Evolutionary conservation across 2,888 invertebrate genomes (phyloP).

Genomic region (Acronicta psi): DNA sequence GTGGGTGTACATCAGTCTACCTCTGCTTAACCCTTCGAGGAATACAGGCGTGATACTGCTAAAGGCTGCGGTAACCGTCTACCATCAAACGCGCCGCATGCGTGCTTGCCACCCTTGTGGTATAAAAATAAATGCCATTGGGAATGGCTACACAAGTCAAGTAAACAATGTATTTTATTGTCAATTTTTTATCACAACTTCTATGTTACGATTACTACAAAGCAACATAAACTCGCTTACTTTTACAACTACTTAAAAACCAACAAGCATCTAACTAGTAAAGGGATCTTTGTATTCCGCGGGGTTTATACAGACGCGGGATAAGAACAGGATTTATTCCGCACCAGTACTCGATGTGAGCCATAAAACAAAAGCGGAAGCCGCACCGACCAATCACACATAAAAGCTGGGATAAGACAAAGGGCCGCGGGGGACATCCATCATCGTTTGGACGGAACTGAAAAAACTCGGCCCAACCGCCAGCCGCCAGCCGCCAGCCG

Average conservation of each 20-base stretch:
- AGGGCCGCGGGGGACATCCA: slow-evolving; percentile 51
- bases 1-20: no score
- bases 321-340: slow-evolving; percentile 45
- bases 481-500: background rate
- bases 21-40: no score
- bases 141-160: no score
- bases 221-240: background rate
- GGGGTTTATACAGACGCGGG: slow-evolving; percentile 31
- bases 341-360: slow-evolving; percentile 28
- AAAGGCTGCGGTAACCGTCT: no score
- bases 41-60: no score
- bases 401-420: slow-evolving; percentile 46
- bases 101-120: no score
- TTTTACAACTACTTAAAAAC: slow-evolving; percentile 20
- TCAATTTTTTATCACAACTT: no score
- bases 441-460: slow-evolving; percentile 51
- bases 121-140: no score
- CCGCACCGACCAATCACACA: slow-evolving; percentile 49
- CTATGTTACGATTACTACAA: no score
- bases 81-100: no score
- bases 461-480: slow-evolving; percentile 23
- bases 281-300: slow-evolving; percentile 17
- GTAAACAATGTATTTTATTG: no score
- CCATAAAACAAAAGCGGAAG: slow-evolving; percentile 50
- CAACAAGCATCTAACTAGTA: slow-evolving; percentile 20